Evolutionary conservation across 2,888 invertebrate genomes (phyloP).

Genomic region (Drosophila mimica): DNA sequence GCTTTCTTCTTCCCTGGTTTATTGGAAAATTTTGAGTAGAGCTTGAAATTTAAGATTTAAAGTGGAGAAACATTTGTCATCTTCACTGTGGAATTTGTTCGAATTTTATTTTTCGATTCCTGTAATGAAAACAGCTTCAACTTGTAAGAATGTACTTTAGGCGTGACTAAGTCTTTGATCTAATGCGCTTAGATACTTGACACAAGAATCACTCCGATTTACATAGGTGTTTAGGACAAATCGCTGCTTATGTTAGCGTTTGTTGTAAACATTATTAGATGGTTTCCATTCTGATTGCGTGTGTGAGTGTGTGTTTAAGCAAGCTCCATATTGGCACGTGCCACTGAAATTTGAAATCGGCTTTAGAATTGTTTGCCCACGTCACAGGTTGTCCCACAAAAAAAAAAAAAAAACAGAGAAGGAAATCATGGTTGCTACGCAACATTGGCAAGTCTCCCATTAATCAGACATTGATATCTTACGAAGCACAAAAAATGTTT

Average conservation of each 20-base stretch:
- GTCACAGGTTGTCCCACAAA: neutral
- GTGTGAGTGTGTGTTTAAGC: conserved; percentile 3
- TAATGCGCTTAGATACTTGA: conserved; percentile 24
- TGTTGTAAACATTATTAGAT: conserved; percentile 26
- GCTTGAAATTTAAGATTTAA: neutral
- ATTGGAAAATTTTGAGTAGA: neutral
- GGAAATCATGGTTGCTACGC: conserved; percentile 24
- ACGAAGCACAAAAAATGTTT: conserved; percentile 47
- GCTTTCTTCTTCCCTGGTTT: neutral
- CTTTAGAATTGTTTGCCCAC: conserved; percentile 26
- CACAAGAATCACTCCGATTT: conserved; percentile 1
- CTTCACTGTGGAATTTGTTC: neutral
- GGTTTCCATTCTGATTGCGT: conserved; percentile 1
- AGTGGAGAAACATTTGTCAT: neutral
- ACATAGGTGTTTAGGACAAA: neutral
- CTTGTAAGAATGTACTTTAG: neutral
- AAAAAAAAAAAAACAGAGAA: neutral
- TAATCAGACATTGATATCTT: conserved; percentile 79
- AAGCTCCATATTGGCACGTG: conserved; percentile 32
- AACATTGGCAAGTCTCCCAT: conserved; percentile 31
- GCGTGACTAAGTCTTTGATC: conserved; percentile 18
- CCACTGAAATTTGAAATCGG: conserved; percentile 44
- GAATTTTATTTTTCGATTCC: neutral
- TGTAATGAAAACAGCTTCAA: too few species aligned
- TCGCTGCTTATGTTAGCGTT: conserved; percentile 21